Conservation (phyloP, 1,140 invertebrate species). For the Procambarus virginalis region DNA sequence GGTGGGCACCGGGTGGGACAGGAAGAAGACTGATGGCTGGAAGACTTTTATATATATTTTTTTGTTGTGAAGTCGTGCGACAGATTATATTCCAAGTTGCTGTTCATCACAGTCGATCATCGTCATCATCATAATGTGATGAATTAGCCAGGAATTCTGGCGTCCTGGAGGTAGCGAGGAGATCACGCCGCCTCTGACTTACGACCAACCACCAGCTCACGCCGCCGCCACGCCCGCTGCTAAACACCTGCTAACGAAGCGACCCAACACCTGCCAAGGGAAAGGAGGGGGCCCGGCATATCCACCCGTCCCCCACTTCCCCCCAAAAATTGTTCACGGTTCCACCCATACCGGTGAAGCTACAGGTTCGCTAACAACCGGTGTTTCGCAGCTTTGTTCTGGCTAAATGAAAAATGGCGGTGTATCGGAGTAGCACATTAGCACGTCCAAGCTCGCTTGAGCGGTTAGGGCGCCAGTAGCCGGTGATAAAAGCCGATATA, state of each 20-base stretch:
- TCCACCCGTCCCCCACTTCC: not conserved
- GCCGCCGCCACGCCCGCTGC: no score
- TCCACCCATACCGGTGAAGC: not conserved
- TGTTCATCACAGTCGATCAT: slow-evolving; percentile 48
- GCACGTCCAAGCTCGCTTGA: slow-evolving; percentile 22
- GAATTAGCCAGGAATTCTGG: slow-evolving; percentile 45
- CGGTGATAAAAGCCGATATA: slow-evolving; percentile 53
- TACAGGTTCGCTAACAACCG: not conserved
- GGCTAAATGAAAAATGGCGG: slow-evolving; percentile 33
- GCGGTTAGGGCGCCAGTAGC: slow-evolving; percentile 51
- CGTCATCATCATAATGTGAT: slow-evolving; percentile 57
- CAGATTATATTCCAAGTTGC: slow-evolving; percentile 23
- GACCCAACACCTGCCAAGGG: no score
- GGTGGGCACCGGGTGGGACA: not conserved
- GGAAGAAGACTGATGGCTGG: slow-evolving; percentile 48
- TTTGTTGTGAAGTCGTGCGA: slow-evolving; percentile 28
- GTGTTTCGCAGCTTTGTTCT: not conserved
- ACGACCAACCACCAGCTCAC: not conserved
- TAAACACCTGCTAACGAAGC: not conserved
- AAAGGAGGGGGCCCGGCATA: no score
- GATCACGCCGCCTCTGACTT: not conserved
- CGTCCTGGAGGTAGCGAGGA: slow-evolving; percentile 10
- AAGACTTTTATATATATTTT: no score
- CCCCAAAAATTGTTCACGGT: not conserved
- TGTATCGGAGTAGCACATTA: slow-evolving; percentile 43